Evolutionary conservation across 2,113 vertebrate genomes (phyloP).

Genomic region (Pica pica): DNA sequence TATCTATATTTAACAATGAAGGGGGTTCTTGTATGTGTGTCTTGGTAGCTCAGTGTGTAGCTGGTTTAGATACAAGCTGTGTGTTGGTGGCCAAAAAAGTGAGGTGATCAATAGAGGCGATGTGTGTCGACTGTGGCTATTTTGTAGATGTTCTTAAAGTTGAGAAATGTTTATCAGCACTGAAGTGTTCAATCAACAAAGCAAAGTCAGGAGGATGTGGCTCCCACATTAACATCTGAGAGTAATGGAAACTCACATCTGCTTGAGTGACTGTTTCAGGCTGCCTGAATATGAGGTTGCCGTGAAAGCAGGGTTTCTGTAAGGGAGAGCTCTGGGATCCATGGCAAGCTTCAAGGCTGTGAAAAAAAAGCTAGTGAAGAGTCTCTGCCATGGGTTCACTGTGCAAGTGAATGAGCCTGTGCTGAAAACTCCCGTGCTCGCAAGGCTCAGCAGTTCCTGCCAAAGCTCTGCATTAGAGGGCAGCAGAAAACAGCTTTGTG

Average conservation of each 20-base stretch:
- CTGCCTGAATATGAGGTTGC: neutral
- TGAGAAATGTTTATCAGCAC: neutral
- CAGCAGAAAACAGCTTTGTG: neutral
- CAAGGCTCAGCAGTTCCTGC: neutral
- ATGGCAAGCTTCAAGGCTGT: neutral
- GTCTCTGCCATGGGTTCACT: neutral
- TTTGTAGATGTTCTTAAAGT: neutral
- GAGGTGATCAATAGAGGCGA: accelerated
- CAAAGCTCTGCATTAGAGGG: neutral
- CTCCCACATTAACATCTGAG: neutral
- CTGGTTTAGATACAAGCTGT: neutral
- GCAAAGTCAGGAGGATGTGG: neutral
- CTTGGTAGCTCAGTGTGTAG: neutral
- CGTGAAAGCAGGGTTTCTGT: neutral
- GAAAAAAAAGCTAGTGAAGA: neutral
- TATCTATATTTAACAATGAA: neutral
- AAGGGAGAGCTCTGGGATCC: neutral
- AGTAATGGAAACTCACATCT: accelerated
- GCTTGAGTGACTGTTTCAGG: accelerated
- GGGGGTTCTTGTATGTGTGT: neutral
- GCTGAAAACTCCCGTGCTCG: accelerated
- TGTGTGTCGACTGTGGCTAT: accelerated
- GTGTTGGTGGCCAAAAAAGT: neutral
- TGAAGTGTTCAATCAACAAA: neutral
- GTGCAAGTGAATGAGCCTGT: neutral